A percentile compares a stretch with the other conserved stretches of the same genome.
These are phyloP conservation scores for Drosophila algonquin DNA, from an alignment of 2,888 invertebrate species.

Conservation along the genomic window DNA sequence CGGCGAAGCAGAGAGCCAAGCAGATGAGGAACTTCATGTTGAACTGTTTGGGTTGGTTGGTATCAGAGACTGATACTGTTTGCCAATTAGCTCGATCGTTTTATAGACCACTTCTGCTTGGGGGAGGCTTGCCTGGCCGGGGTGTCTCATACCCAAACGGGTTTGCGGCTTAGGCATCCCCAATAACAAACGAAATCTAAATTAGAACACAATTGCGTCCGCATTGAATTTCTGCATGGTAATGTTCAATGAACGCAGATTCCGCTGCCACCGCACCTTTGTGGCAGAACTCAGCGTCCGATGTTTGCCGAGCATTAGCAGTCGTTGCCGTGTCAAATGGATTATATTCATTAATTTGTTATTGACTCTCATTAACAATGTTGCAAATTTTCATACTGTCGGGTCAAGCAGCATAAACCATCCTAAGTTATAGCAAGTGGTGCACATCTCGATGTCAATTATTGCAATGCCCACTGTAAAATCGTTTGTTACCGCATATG, in stretches of 20 bases:
- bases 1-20: constrained; percentile 78
- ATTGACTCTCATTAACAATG: too few species aligned
- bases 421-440: too few species aligned
- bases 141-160: constrained; percentile 44
- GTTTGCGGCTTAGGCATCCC: constrained; percentile 63
- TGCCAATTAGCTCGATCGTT: constrained; percentile 46
- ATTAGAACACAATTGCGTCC: constrained; percentile 70
- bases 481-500: too few species aligned
- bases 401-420: too few species aligned
- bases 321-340: constrained; percentile 70
- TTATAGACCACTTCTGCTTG: constrained; percentile 44
- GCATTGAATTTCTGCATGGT: constrained; percentile 47
- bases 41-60: constrained; percentile 39
- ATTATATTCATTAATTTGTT: constrained; percentile 41
- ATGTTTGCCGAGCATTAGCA: constrained; percentile 54
- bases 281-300: constrained; percentile 31
- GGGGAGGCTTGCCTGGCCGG: constrained; percentile 16
- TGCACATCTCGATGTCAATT: too few species aligned
- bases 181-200: constrained; percentile 38
- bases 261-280: constrained; percentile 13
- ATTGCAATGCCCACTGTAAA: too few species aligned
- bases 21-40: constrained; percentile 78
- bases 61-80: constrained; percentile 64
- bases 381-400: too few species aligned
- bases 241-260: constrained; percentile 77